These are phyloP conservation scores for Brachyhypopomus gauderio DNA, from an alignment of 2,113 vertebrate species.

Conservation along the genomic window DNA sequence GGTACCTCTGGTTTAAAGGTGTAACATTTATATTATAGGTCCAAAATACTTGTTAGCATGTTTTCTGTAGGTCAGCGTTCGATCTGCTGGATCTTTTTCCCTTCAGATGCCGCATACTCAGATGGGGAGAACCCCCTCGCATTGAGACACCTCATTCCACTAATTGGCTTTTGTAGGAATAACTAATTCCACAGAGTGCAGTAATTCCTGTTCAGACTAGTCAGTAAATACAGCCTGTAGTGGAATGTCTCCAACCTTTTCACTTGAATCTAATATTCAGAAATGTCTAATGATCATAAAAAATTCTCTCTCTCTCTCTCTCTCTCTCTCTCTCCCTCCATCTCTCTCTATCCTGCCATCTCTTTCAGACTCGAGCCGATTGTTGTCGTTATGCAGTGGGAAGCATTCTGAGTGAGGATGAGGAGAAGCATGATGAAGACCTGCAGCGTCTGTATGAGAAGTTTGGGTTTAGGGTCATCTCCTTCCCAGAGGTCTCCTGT, in stretches of 20 bases:
- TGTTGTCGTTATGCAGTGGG: slow-evolving; percentile 68
- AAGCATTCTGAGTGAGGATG: slow-evolving; percentile 88
- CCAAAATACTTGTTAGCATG: not conserved
- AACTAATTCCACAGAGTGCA: not conserved
- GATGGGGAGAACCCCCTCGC: slow-evolving; percentile 1
- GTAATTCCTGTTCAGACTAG: not conserved
- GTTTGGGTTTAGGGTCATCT: slow-evolving; percentile 87
- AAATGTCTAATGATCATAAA: too few relatives aligned
- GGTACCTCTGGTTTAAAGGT: not conserved
- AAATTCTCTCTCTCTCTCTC: not conserved
- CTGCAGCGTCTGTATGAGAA: slow-evolving; percentile 83
- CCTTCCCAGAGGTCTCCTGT: slow-evolving; percentile 87
- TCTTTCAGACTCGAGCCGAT: slow-evolving; percentile 37
- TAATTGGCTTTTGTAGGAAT: slow-evolving; percentile 15
- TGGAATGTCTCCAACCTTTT: not conserved
- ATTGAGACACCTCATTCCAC: not conserved
- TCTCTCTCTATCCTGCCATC: slow-evolving; percentile 1
- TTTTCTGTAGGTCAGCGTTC: not conserved
- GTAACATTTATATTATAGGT: not conserved
- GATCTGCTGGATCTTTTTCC: not conserved
- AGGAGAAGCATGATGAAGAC: slow-evolving; percentile 75
- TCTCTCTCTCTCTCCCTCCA: not conserved
- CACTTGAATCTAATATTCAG: not conserved
- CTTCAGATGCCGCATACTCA: not conserved
- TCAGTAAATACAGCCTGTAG: not conserved